Base-by-base conservation (phyloP, 2,113 vertebrate species). In the Carassius auratus region DNA sequence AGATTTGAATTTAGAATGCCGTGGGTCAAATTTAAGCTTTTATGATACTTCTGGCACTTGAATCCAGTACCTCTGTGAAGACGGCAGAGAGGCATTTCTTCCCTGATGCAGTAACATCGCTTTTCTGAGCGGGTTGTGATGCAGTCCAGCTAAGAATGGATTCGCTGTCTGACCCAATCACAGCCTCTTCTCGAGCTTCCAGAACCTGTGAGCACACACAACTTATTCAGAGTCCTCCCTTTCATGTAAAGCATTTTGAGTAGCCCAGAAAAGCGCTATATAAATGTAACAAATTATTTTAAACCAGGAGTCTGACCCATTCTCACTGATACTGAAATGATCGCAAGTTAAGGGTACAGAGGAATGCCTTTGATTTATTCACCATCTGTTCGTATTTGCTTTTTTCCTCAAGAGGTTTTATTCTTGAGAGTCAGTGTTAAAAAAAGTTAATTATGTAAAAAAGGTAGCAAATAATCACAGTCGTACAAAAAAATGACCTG, bases 151-250 rank as follows among this genome's bases (percentile, higher is more conserved):
- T 94, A 86, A 94, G 88, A 52, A 92, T 76, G 0, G 93, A 92
- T 89, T 93, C 91, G 84, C 87, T 91, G 86, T 96, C 95, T 0
- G 95, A 95, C 80, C 92, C 94, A 7, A 95, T 94, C 0, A 86
- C 88, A 23, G 96, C 92, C 84, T 98, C 96, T 83, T 97, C 96
- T 38, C 88, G 93, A 64, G 95, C 94, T 64, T 97, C 96, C 76
- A 94, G 92, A 88, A 95, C 94, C 97, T 98, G 85, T 30, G 2
- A 87, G 87, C 57, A 86, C 15, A 87, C 45, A 76, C 33, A 38
- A 6, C 21, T 48, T 26, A 74, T 30, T 30, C 30, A 30, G 30
- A 30, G 1, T 30, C 2, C 30, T 1, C 30, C 30, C 30, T 30
- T 30, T 30, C 30, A 30, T 30, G 30, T 30, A 30, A 30, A 30